These are phyloP conservation scores for Wasmannia auropunctata DNA, from an alignment of 1,140 invertebrate genomes.

Conservation along the genomic window DNA sequence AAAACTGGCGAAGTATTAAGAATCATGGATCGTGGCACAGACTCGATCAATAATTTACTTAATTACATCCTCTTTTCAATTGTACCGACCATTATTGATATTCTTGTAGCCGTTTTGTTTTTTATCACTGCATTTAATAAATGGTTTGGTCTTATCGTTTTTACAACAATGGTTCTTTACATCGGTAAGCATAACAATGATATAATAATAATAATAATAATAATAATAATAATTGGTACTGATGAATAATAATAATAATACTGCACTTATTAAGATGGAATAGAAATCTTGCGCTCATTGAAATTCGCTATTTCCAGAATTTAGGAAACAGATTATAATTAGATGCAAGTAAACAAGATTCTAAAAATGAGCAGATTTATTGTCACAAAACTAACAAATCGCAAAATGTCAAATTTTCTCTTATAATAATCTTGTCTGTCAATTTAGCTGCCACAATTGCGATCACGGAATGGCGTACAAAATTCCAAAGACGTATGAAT, in stretches of 20 bases:
- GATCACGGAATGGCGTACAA: constrained; percentile 98
- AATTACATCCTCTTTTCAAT: constrained; percentile 96
- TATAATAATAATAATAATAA: not conserved
- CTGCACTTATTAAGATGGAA: not conserved
- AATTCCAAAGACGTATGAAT: constrained; percentile 97
- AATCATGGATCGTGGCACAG: constrained; percentile 98
- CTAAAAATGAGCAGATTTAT: no score
- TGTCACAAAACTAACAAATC: not conserved
- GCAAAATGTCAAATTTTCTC: not conserved
- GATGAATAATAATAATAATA: not conserved
- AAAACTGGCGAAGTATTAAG: constrained; percentile 98
- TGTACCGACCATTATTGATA: constrained; percentile 96
- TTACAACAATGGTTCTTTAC: constrained; percentile 96
- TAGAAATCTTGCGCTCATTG: not conserved
- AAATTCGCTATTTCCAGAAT: not conserved
- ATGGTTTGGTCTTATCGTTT: constrained; percentile 98
- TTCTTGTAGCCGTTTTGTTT: constrained; percentile 96
- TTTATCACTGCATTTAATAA: constrained; percentile 95
- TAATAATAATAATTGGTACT: not conserved
- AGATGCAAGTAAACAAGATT: no score
- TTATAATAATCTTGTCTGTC: constrained; percentile 7
- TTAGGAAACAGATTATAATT: no score
- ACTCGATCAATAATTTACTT: constrained; percentile 96
- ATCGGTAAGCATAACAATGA: constrained; percentile 89
- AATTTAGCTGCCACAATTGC: constrained; percentile 91